Evolutionary conservation across 2,113 vertebrate species (phyloP).

Genomic region (chimpanzee (Pan troglodytes)): DNA sequence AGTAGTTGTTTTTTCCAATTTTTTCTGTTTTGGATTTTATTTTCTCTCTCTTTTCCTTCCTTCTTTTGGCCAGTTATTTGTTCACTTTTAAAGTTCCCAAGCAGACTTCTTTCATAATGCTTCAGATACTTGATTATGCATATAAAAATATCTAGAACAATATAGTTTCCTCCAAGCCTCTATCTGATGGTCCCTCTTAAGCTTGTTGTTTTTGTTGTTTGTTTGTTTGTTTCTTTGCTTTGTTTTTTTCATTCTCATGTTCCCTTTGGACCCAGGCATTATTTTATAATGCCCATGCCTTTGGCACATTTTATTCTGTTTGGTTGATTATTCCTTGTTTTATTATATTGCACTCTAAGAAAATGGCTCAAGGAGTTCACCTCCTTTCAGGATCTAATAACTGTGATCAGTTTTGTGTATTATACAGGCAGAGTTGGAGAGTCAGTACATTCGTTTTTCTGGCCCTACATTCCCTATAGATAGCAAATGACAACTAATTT

Average conservation of each 20-base stretch:
- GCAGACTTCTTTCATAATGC: neutral
- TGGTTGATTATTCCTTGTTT: neutral
- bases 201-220: neutral
- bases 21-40: neutral
- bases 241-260: neutral
- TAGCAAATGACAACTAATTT: neutral
- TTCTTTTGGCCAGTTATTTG: neutral
- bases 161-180: neutral
- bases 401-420: neutral
- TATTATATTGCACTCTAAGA: neutral
- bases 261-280: neutral
- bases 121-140: neutral
- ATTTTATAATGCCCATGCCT: neutral
- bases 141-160: neutral
- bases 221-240: neutral
- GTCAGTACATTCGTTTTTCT: neutral
- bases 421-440: neutral
- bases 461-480: neutral
- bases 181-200: neutral
- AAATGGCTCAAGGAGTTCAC: neutral
- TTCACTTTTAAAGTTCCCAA: neutral
- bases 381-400: neutral
- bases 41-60: neutral
- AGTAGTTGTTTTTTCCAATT: neutral
- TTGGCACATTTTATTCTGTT: neutral